These are phyloP conservation scores for Blastobasis adustella DNA, from an alignment of 2,888 invertebrate species.

Conservation along the genomic window DNA sequence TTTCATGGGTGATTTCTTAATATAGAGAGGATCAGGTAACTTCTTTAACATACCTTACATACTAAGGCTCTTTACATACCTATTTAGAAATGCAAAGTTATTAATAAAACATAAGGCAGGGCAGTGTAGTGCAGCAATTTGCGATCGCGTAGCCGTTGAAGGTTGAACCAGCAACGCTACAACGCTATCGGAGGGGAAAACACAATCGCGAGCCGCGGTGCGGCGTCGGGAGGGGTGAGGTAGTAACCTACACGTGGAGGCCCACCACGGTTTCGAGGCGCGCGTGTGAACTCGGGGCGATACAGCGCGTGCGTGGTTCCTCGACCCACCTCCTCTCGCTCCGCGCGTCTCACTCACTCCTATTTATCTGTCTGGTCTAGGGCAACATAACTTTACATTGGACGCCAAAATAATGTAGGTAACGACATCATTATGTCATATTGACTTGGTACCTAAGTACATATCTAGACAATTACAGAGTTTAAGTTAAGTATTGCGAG, in stretches of 20 bases:
- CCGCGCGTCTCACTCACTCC: constrained; percentile 42
- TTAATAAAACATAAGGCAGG: not conserved
- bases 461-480: no score
- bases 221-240: constrained; percentile 25
- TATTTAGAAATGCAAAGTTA: not conserved
- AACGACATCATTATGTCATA: no score
- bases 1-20: no score
- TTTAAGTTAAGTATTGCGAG: no score
- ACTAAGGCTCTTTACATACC: not conserved
- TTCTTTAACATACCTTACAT: no score
- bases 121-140: not conserved
- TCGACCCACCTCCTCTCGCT: constrained; percentile 37
- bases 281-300: constrained; percentile 64
- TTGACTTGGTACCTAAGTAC: no score
- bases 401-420: not conserved
- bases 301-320: constrained; percentile 64
- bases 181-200: constrained; percentile 9
- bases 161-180: constrained; percentile 34
- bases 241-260: constrained; percentile 66
- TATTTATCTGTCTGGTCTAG: constrained; percentile 35
- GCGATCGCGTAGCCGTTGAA: constrained; percentile 50
- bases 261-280: constrained; percentile 68
- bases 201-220: constrained; percentile 6
- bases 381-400: not conserved
- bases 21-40: no score